Evolutionary conservation across 2,888 invertebrate genomes (phyloP).

Genomic region (Griposia aprilina): DNA sequence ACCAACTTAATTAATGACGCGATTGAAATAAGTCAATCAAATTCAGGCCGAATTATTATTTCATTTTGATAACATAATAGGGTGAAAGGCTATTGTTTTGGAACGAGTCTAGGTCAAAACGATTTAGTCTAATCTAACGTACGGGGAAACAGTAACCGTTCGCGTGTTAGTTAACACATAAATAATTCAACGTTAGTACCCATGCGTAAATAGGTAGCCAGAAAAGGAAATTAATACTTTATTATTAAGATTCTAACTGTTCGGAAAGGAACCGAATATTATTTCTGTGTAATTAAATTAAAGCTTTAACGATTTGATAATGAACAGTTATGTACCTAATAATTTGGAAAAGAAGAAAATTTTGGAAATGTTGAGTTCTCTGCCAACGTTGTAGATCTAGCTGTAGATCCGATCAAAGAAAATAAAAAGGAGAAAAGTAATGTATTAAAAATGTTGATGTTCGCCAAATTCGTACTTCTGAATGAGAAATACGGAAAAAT

Average conservation of each 20-base stretch:
- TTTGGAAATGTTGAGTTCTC: not conserved
- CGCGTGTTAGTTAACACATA: conserved; percentile 65
- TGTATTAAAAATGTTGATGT: not conserved
- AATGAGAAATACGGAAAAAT: not conserved
- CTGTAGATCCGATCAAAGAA: not conserved
- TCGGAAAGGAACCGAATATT: conserved; percentile 23
- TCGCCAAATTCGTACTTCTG: not conserved
- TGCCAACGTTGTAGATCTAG: not conserved
- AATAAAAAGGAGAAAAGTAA: not conserved
- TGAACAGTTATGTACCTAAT: not conserved
- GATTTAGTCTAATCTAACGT: conserved; percentile 58
- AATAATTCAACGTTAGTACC: conserved; percentile 62
- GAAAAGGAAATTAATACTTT: conserved; percentile 60
- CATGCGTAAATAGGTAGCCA: conserved; percentile 55
- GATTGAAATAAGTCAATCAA: conserved; percentile 32
- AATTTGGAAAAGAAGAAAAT: not conserved
- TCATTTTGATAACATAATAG: conserved; percentile 26
- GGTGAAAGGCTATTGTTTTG: conserved; percentile 28
- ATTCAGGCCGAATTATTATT: conserved; percentile 14
- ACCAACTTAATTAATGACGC: conserved; percentile 16
- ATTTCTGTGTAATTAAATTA: conserved; percentile 20
- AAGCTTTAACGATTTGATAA: not conserved
- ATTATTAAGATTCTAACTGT: conserved; percentile 40
- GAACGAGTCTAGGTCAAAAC: conserved; percentile 57
- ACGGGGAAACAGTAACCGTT: conserved; percentile 45